phyloP scores from a whole-genome alignment of 2,113 vertebrate species.

The Eolophus roseicapilla region DNA sequence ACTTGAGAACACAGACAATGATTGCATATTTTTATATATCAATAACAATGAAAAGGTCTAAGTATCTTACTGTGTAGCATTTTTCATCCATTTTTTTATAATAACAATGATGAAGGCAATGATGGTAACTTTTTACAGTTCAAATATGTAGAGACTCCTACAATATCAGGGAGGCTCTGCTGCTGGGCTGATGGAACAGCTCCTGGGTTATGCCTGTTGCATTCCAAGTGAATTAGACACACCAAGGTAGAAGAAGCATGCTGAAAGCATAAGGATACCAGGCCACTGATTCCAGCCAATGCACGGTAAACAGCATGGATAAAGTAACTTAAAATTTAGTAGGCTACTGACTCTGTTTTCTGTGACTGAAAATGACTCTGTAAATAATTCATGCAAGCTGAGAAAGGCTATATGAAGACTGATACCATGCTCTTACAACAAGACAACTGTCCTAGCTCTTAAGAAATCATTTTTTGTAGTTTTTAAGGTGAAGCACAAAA shows the following conservation, averaged over 20 bases:
- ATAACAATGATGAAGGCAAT: rapidly evolving
- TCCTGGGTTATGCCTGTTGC: background rate
- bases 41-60: background rate
- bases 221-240: rapidly evolving
- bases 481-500: background rate
- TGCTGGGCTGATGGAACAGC: background rate
- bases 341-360: background rate
- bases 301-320: background rate
- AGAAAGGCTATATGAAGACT: background rate
- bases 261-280: background rate
- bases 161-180: background rate
- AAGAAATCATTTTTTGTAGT: background rate
- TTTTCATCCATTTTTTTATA: background rate
- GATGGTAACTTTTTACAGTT: background rate
- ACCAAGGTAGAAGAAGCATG: background rate
- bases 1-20: background rate
- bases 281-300: background rate
- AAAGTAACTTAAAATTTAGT: background rate
- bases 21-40: background rate
- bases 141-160: background rate
- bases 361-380: background rate
- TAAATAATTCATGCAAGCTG: background rate
- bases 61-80: background rate
- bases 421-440: background rate
- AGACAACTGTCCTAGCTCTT: background rate